Evolutionary conservation across 2,888 invertebrate genomes (phyloP).

Genomic region (Leptopterna dolabrata): DNA sequence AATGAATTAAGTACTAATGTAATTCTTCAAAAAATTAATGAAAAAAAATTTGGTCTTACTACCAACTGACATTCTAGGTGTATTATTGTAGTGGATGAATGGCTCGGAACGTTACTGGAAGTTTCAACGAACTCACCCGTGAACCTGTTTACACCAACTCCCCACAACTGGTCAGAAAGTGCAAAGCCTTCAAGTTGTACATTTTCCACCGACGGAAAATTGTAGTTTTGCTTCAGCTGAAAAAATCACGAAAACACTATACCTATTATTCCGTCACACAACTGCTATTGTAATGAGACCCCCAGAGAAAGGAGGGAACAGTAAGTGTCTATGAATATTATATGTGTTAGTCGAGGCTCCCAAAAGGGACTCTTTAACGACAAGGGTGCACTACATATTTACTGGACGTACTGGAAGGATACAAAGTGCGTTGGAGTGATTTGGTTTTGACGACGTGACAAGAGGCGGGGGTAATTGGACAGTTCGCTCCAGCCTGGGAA

Average conservation of each 20-base stretch:
- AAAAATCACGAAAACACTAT: not conserved
- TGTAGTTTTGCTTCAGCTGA: no score
- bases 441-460: slow-evolving; percentile 32
- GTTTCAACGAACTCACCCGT: no score
- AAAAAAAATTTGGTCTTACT: no score
- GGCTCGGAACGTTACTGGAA: no score
- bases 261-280: not conserved
- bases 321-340: slow-evolving; percentile 9
- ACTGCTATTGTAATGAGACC: not conserved
- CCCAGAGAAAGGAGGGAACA: not conserved
- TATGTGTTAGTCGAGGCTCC: not conserved
- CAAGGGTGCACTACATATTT: not conserved
- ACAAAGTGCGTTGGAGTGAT: slow-evolving; percentile 39
- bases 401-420: not conserved
- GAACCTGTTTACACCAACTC: no score
- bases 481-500: not conserved
- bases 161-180: no score
- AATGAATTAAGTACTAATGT: no score
- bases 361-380: not conserved
- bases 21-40: no score
- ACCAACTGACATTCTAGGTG: no score
- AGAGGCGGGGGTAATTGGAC: slow-evolving; percentile 31
- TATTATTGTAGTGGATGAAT: no score
- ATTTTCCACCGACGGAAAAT: no score
- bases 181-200: no score